Percentiles rank a stretch among this genome's conserved stretches.
These are phyloP conservation scores for Carollia perspicillata DNA, from an alignment of 2,113 vertebrate species.

Conservation along the genomic window DNA sequence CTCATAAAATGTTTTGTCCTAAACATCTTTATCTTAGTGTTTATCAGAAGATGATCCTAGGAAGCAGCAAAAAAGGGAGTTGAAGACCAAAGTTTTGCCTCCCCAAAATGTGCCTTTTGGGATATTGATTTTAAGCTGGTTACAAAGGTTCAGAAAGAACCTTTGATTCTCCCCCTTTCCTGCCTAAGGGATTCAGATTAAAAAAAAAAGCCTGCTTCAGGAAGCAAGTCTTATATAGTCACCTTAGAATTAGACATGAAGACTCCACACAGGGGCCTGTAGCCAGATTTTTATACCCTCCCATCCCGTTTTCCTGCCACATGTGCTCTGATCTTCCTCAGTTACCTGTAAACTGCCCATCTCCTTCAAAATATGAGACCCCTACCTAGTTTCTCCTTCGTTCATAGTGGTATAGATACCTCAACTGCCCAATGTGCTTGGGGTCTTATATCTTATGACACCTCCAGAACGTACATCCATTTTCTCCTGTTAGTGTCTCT, in stretches of 20 bases:
- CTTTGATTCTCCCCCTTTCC: neutral
- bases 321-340: neutral
- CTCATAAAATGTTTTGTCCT: neutral
- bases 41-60: neutral
- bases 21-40: neutral
- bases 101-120: neutral
- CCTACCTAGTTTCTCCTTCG: neutral
- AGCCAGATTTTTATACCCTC: neutral
- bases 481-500: neutral
- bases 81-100: neutral
- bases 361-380: neutral
- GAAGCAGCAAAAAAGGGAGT: neutral
- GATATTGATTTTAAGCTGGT: neutral
- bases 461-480: neutral
- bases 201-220: too few species aligned
- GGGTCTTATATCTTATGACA: neutral
- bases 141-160: neutral
- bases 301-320: neutral
- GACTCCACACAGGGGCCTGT: neutral
- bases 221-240: neutral
- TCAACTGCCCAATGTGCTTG: neutral
- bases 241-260: neutral
- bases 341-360: neutral
- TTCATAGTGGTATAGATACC: too few species aligned
- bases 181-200: neutral